phyloP scores from a whole-genome alignment of 1,140 invertebrate species.

The Subanguina moxae region DNA sequence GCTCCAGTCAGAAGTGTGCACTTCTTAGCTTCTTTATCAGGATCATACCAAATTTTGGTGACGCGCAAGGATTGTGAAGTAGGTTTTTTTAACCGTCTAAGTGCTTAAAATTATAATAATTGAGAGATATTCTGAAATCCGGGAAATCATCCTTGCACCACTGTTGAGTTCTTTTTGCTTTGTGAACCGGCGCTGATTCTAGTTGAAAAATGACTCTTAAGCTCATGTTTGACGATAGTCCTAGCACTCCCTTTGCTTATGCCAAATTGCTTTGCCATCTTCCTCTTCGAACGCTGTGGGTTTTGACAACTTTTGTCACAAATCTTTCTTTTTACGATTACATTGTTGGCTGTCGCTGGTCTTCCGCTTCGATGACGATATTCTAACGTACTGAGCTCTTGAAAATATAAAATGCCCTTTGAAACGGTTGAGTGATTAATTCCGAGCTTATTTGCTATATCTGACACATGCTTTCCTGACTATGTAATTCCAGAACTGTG shows the following conservation, averaged over 20 bases:
- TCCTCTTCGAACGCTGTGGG: background rate
- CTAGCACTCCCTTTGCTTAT: background rate
- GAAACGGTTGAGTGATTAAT: too few species aligned
- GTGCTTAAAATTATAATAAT: too few species aligned
- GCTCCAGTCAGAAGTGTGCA: background rate
- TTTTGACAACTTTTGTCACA: background rate
- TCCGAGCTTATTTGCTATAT: too few species aligned
- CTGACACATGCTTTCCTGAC: too few species aligned
- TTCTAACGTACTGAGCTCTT: too few species aligned
- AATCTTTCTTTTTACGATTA: background rate
- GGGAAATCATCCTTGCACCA: too few species aligned
- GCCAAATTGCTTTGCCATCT: background rate
- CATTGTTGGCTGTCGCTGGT: background rate
- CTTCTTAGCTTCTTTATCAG: background rate
- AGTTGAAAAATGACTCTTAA: background rate
- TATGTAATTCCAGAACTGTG: too few species aligned
- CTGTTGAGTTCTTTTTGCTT: too few species aligned
- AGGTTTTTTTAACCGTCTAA: too few species aligned
- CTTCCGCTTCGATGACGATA: background rate
- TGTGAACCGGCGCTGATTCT: too few species aligned
- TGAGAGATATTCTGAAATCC: too few species aligned
- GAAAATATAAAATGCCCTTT: too few species aligned
- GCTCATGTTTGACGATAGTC: background rate
- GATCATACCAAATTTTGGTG: conserved; percentile 5
- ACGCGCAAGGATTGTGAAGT: conserved; percentile 16